Evolutionary conservation across 1,140 invertebrate species (phyloP).

Genomic region (Aplysia californica): DNA sequence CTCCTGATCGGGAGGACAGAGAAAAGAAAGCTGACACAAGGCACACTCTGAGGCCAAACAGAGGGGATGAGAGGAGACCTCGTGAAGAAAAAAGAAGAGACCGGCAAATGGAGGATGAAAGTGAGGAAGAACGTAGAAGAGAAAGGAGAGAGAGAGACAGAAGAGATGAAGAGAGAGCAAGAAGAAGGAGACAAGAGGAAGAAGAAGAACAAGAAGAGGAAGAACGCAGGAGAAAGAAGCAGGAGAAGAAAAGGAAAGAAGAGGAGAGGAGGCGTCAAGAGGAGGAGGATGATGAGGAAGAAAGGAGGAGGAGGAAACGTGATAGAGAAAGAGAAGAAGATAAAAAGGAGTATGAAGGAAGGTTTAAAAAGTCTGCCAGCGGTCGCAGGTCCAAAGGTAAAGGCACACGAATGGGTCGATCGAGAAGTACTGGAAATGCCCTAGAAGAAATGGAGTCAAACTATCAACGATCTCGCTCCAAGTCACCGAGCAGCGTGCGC

Average conservation of each 20-base stretch:
- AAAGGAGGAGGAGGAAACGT: background rate
- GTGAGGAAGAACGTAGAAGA: background rate
- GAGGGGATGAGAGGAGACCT: background rate
- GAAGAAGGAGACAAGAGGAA: background rate
- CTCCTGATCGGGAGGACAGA: background rate
- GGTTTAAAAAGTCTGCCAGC: slow-evolving; percentile 23
- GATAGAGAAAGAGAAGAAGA: background rate
- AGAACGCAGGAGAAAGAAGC: background rate
- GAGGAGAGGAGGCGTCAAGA: background rate
- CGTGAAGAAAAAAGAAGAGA: background rate
- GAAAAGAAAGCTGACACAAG: too few relatives aligned
- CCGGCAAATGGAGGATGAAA: background rate
- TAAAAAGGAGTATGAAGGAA: slow-evolving; percentile 18
- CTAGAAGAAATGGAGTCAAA: slow-evolving; percentile 7
- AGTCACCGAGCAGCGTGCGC: slow-evolving; percentile 22
- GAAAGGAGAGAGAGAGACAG: background rate
- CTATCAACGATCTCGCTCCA: background rate
- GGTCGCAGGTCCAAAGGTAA: slow-evolving; percentile 16
- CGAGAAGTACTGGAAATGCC: slow-evolving; percentile 23
- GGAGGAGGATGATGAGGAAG: slow-evolving; percentile 2
- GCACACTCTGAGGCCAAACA: too few relatives aligned
- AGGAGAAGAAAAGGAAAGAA: slow-evolving; percentile 10
- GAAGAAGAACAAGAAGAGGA: background rate
- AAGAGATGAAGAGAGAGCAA: background rate
- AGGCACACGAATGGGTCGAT: slow-evolving; percentile 18